Percentiles rank a stretch among this genome's conserved stretches.
Evolutionary conservation across 2,797 vertebrate species (phyloP).

Genomic region (Spinibarbus caldwelli): DNA sequence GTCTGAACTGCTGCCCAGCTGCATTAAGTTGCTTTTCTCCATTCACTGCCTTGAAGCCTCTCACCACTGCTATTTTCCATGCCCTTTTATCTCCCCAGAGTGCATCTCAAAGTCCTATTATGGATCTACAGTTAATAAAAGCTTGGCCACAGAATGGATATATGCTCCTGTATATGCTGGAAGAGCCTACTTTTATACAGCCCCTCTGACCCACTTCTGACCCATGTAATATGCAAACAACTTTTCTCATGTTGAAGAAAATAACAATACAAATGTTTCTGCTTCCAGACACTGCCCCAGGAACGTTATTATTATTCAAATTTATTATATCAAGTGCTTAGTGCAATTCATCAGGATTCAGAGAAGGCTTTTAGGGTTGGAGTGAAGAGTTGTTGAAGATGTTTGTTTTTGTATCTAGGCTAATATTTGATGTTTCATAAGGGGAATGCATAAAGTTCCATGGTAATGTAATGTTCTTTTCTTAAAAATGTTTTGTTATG

Average conservation of each 20-base stretch:
- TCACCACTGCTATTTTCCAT: constrained; percentile 32
- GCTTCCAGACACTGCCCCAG: not conserved
- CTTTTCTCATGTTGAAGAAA: constrained; percentile 7
- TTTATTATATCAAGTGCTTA: constrained; percentile 2
- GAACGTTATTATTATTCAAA: not conserved
- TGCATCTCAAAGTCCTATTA: constrained; percentile 44
- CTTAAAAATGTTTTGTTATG: not conserved
- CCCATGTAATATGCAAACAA: not conserved
- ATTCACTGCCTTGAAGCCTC: constrained; percentile 35
- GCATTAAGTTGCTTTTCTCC: constrained; percentile 44
- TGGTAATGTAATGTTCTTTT: not conserved
- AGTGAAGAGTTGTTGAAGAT: not conserved
- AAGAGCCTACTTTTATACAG: constrained; percentile 22
- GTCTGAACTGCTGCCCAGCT: constrained; percentile 34
- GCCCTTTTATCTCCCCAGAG: constrained; percentile 45
- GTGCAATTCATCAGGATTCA: not conserved
- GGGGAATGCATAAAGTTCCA: not conserved
- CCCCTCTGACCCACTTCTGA: constrained; percentile 4
- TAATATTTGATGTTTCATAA: constrained; percentile 12
- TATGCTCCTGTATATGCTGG: constrained; percentile 13
- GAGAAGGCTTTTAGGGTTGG: not conserved
- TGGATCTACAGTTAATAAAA: constrained; percentile 47
- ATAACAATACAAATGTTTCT: constrained; percentile 11
- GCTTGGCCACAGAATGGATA: constrained; percentile 28
- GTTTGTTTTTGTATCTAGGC: not conserved